Conservation (phyloP, 2,113 vertebrate species). For the Microcebus ravelobensis region DNA sequence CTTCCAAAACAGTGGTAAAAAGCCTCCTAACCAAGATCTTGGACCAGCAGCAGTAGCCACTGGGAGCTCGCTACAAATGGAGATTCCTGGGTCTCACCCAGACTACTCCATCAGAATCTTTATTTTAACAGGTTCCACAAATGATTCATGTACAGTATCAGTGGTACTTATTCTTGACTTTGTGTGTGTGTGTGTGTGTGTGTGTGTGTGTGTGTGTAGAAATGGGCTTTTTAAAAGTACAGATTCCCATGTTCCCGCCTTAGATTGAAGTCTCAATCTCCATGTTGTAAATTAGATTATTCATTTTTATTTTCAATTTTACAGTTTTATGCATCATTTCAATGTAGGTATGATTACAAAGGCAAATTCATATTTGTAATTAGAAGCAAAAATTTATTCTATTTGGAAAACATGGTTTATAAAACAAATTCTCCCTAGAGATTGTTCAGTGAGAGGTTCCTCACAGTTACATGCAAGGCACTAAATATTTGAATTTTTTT, state of each 20-base stretch:
- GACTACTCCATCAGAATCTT: neutral
- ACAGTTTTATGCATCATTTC: neutral
- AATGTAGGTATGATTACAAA: neutral
- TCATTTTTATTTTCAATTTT: slow-evolving; percentile 5
- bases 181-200: neutral
- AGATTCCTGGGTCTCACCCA: neutral
- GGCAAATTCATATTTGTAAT: neutral
- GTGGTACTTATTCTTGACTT: neutral
- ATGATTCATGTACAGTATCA: neutral
- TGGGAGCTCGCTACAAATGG: neutral
- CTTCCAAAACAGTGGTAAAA: neutral
- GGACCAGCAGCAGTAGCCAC: no score
- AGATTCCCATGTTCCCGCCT: neutral
- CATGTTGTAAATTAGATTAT: neutral
- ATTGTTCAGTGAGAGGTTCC: neutral
- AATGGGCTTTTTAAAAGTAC: neutral
- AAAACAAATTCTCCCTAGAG: neutral
- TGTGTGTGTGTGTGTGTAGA: neutral
- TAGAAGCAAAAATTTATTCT: neutral
- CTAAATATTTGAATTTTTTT: slow-evolving; percentile 14
- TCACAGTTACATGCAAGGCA: neutral
- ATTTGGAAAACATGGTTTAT: neutral
- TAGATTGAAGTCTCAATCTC: neutral
- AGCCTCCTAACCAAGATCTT: neutral
- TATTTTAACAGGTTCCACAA: neutral